Conservation (phyloP, 2,888 invertebrate species). For the Tetanocera ferruginea region DNA sequence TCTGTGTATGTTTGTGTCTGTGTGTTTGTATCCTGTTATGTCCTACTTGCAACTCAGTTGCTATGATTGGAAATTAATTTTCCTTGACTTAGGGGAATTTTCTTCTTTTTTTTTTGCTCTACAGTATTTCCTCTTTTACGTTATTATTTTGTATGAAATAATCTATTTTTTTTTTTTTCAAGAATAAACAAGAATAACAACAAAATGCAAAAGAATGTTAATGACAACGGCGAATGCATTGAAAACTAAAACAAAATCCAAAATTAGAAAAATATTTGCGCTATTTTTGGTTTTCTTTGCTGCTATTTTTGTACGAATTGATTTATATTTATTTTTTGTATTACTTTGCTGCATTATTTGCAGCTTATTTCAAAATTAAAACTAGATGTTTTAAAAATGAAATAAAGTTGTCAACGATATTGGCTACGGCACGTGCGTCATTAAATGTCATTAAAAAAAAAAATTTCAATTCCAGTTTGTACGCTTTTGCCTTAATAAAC, state of each 20-base stretch:
- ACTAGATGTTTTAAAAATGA: too few species aligned
- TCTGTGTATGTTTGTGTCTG: neutral
- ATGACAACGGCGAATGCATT: neutral
- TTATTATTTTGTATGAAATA: neutral
- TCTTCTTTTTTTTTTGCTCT: neutral
- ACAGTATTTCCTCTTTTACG: neutral
- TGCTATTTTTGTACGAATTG: neutral
- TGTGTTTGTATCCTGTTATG: too few species aligned
- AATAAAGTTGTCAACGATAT: too few species aligned
- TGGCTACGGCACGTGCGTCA: too few species aligned
- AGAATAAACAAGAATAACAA: neutral
- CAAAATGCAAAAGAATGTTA: neutral
- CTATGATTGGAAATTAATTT: slow-evolving; percentile 19
- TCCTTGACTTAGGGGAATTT: neutral
- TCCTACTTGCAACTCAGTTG: slow-evolving; percentile 12
- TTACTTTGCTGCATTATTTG: neutral
- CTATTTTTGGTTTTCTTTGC: slow-evolving; percentile 17
- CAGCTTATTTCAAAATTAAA: neutral
- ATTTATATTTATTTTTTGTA: slow-evolving; percentile 3
- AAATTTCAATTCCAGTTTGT: too few species aligned
- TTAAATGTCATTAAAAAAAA: too few species aligned
- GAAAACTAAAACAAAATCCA: neutral
- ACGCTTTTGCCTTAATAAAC: too few species aligned
- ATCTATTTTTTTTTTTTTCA: neutral
- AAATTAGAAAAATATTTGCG: slow-evolving; percentile 12